Evolutionary conservation across 2,888 invertebrate genomes (phyloP), one percentile per base, ranked within the genome.

Genomic region (Villa cingulata): DNA sequence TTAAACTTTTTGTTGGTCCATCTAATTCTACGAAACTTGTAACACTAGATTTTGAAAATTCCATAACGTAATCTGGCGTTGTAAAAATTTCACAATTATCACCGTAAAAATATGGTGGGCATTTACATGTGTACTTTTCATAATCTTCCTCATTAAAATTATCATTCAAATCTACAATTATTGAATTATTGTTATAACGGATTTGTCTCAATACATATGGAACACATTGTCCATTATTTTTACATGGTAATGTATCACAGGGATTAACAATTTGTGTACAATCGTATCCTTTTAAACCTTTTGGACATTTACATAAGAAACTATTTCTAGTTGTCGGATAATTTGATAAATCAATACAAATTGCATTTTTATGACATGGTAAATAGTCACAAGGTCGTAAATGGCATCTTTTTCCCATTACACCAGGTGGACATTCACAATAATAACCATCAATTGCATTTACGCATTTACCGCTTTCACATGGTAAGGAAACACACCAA

Each of bases 11-110:
- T 2, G 57, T 55, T 3, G 74, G 72, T 2, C 75, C 75, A 29
- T 68, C 64, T 37, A 76, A 55, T 53, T 71, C 64, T 1, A 77
- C 72, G 56, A 75, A 80, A 59, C 80, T 74, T n/a, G 72, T 72
- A 1, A 72, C 74, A 29, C 75, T 74, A 19, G 77, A 72, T 48
- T 72, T 66, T 2, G 69, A 64, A 57, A 80, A 81, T 46, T 72
- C 65, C 54, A 81, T 61, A 16, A 76, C 62, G 56, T 75, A 81
- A 56, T 77, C 70, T 0, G 74, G 68, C 12, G 59, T 60, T 48
- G 62, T 62, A 55, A 70, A 64, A 37, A 58, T 63, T 58, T 77
- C 72, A 58, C 80, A 80, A 27, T 62, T 59, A 2, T 53, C 49
- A 16, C 78, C 78, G 46, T 63, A 62, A 54, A 68, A 76, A 32